A percentile compares a stretch with the other conserved stretches of the same genome.
Evolutionary conservation across 2,797 vertebrate species (phyloP).

Genomic region (Borostomias antarcticus): DNA sequence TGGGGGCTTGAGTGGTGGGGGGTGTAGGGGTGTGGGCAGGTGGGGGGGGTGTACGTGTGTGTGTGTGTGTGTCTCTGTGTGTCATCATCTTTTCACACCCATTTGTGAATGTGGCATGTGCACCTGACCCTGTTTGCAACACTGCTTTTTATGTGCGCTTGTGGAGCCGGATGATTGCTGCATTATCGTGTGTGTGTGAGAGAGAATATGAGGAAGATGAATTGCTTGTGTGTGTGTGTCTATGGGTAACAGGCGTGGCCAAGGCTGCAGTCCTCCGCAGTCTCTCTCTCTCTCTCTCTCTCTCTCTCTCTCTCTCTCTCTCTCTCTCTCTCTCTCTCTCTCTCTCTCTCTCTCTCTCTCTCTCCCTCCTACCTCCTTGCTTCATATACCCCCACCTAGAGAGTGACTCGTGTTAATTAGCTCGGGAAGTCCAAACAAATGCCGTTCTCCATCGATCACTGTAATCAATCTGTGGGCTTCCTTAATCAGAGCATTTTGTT

Average conservation of each 20-base stretch:
- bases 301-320: background rate
- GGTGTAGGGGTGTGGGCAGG: too few relatives aligned
- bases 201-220: slow-evolving; percentile 1
- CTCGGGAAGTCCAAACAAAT: slow-evolving; percentile 58
- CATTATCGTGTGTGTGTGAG: too few relatives aligned
- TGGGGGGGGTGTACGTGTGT: slow-evolving; percentile 3
- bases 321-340: background rate
- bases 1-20: background rate
- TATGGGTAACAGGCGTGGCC: slow-evolving; percentile 56
- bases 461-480: slow-evolving; percentile 53
- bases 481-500: slow-evolving; percentile 28
- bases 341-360: background rate
- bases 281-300: slow-evolving; percentile 12
- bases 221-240: slow-evolving; percentile 40
- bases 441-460: slow-evolving; percentile 55
- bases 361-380: background rate
- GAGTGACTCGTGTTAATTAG: slow-evolving; percentile 64
- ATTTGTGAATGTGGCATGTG: too few relatives aligned
- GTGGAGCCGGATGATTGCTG: too few relatives aligned
- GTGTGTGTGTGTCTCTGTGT: background rate
- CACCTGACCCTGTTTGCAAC: too few relatives aligned
- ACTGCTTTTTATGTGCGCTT: too few relatives aligned
- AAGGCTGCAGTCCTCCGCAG: slow-evolving; percentile 67
- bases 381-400: slow-evolving; percentile 28
- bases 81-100: too few relatives aligned